phyloP scores from a whole-genome alignment of 2,888 invertebrate species.

The Calameuta filiformis region DNA sequence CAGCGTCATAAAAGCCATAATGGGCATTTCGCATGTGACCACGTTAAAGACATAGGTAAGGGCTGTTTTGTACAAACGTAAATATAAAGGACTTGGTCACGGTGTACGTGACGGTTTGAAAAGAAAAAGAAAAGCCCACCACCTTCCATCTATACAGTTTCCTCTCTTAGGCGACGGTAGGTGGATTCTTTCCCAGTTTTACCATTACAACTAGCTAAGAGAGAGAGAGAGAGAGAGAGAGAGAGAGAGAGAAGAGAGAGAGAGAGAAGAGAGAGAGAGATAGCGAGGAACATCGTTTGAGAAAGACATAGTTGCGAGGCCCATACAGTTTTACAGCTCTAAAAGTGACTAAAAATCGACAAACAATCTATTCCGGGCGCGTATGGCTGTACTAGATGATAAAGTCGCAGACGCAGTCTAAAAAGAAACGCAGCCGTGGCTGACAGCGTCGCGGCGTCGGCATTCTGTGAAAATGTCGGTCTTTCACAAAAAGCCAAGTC shows the following conservation, averaged over 20 bases:
- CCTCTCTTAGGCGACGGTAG: background rate
- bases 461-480: conserved; percentile 63
- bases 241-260: background rate
- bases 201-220: background rate
- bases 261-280: too few species aligned
- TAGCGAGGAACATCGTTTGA: too few species aligned
- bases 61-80: background rate
- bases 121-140: too few species aligned
- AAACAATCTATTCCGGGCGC: conserved; percentile 52
- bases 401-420: background rate
- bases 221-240: background rate
- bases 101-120: too few species aligned
- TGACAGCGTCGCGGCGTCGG: conserved; percentile 37
- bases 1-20: background rate
- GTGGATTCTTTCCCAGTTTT: background rate
- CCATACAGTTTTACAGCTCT: conserved; percentile 43
- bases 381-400: background rate
- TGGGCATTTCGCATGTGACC: background rate
- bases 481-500: conserved; percentile 62
- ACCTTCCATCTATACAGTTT: background rate
- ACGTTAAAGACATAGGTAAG: background rate
- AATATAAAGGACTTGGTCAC: background rate
- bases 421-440: background rate
- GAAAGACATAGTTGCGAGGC: too few species aligned
- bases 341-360: conserved; percentile 56